Evolutionary conservation across 2,888 invertebrate genomes (phyloP), one percentile per base, ranked within the genome.

Genomic region (Odontothrips loti): DNA sequence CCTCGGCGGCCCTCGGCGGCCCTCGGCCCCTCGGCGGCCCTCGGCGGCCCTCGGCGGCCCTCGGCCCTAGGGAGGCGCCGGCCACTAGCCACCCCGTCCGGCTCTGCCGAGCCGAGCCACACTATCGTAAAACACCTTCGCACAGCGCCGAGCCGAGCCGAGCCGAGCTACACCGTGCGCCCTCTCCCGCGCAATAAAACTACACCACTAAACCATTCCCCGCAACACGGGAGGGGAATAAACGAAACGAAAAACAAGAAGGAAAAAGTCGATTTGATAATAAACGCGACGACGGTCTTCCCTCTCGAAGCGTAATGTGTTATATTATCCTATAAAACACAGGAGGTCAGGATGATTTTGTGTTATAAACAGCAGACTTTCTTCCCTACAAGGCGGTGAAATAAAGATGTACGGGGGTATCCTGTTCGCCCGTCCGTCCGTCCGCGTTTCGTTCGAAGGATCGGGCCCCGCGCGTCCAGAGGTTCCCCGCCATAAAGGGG

Each of bases 311-410:
- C 68, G 68, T 75, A 75, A 75, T 75, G 68, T 75, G 68, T 75
- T 75, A 75, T 75, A 75, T 75, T 75, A 75, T 75, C 68, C 68
- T 27, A 75, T 75, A 75, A 75, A 75, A 75, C 68, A 75, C 27
- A 27, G 27, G 68, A 75, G 68, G 68, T 75, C 68, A 75, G 68
- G 23, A 75, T 75, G 68, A 75, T 75, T 75, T 75, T 75, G 68
- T 75, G 68, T 75, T 27, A 75, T 75, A 75, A 75, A 75, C 68
- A 27, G 68, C 68, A 9, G 23, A 75, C 68, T 75, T 75, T 75
- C 68, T 75, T 75, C 68, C 68, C 2, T 75, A 75, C 68, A 75
- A 75, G 68, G 68, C 68, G 68, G 68, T 75, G 68, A 75, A 75
- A 75, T 75, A 75, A 75, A 75, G 68, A 75, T 75, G 68, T 75